phyloP scores from a whole-genome alignment of 2,888 invertebrate species.

The Tridacna gigas region DNA sequence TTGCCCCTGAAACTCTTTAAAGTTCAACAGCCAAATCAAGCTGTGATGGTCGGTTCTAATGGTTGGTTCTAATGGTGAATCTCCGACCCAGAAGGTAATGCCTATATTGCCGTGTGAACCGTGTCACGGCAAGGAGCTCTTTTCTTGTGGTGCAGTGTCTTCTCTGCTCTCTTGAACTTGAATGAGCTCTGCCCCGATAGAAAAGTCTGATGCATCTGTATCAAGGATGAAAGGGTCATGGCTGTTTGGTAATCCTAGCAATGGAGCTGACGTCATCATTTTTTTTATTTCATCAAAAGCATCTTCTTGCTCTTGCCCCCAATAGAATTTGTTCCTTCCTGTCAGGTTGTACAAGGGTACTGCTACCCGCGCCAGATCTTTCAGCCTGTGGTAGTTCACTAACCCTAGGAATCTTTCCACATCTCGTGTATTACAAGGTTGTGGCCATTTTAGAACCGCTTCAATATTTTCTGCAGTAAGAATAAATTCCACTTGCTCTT shows the following conservation, averaged over 20 bases:
- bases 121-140: too few relatives aligned
- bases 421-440: slow-evolving; percentile 31
- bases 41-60: neutral
- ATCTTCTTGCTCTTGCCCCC: slow-evolving; percentile 30
- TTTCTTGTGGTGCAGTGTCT: slow-evolving; percentile 34
- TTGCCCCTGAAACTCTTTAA: neutral
- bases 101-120: too few relatives aligned
- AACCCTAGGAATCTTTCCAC: slow-evolving; percentile 60
- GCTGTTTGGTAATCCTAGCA: too few relatives aligned
- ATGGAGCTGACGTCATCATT: too few relatives aligned
- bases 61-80: neutral
- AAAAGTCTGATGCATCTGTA: too few relatives aligned
- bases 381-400: slow-evolving; percentile 57
- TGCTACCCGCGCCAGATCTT: slow-evolving; percentile 30
- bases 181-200: too few relatives aligned
- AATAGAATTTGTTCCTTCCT: too few relatives aligned
- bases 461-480: too few relatives aligned
- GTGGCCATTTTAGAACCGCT: too few relatives aligned
- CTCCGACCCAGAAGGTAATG: neutral
- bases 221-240: too few relatives aligned
- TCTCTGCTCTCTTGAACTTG: slow-evolving; percentile 36
- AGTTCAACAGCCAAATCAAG: too few relatives aligned
- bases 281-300: slow-evolving; percentile 27
- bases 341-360: slow-evolving; percentile 37
- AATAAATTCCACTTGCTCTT: slow-evolving; percentile 53